Conservation (phyloP, 2,888 invertebrate genomes). For the Macropis europaea region DNA sequence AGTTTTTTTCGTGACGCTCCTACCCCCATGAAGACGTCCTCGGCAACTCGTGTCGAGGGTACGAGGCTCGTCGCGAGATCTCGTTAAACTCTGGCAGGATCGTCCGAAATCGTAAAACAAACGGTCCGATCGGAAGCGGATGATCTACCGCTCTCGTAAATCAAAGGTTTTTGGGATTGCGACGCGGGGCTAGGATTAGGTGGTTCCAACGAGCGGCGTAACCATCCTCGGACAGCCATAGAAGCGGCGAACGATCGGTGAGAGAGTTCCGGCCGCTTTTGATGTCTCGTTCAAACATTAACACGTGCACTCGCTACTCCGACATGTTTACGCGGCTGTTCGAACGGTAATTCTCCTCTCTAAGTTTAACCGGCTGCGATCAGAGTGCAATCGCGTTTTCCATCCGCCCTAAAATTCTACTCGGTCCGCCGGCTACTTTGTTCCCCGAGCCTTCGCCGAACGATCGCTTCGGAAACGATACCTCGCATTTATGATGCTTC, state of each 20-base stretch:
- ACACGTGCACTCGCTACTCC: conserved; percentile 76
- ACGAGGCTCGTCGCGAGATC: too few relatives aligned
- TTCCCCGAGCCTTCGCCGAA: background rate
- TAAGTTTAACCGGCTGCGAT: conserved; percentile 60
- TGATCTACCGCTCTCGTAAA: conserved; percentile 47
- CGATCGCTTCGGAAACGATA: conserved; percentile 1
- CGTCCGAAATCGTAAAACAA: conserved; percentile 38
- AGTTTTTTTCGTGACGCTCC: too few relatives aligned
- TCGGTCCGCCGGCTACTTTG: conserved; percentile 8
- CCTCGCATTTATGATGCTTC: too few relatives aligned
- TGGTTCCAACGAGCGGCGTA: conserved; percentile 37
- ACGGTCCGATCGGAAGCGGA: conserved; percentile 28
- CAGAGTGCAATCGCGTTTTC: conserved; percentile 54
- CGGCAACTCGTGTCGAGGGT: too few relatives aligned
- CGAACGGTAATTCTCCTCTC: conserved; percentile 62
- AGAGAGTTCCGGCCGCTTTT: conserved; percentile 72
- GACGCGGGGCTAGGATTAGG: background rate
- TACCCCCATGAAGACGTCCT: too few relatives aligned
- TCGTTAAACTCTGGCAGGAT: too few relatives aligned
- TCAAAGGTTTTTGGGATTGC: conserved; percentile 34
- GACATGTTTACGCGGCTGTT: conserved; percentile 75
- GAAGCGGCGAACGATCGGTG: conserved; percentile 49
- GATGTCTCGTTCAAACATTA: conserved; percentile 78
- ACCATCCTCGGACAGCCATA: conserved; percentile 51
- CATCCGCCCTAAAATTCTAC: conserved; percentile 39